Conservation (phyloP, 1,140 invertebrate genomes). For the Penaeus japonicus region DNA sequence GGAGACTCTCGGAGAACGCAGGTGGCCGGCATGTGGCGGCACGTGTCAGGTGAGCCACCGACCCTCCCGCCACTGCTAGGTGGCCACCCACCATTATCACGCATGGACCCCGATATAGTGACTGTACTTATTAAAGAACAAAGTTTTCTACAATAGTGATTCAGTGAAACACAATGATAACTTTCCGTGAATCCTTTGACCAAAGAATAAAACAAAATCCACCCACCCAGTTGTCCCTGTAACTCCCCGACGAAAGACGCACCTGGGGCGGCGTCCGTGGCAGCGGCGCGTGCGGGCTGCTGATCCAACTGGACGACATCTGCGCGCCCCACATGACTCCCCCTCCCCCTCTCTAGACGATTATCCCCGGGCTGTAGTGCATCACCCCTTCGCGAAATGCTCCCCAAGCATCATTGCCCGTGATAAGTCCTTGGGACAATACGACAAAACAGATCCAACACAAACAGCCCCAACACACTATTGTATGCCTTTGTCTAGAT, state of each 20-base stretch:
- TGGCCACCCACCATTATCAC: slow-evolving; percentile 32
- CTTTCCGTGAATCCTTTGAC: too few species aligned
- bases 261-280: not conserved
- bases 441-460: not conserved
- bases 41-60: slow-evolving; percentile 53
- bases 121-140: not conserved
- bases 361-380: slow-evolving; percentile 14
- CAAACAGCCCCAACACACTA: not conserved
- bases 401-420: not conserved
- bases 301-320: slow-evolving; percentile 36
- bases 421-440: not conserved
- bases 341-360: not conserved
- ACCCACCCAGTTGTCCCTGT: too few species aligned
- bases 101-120: slow-evolving; percentile 14
- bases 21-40: slow-evolving; percentile 53
- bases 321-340: slow-evolving; percentile 15
- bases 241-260: too few species aligned
- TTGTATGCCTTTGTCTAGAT: not conserved
- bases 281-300: slow-evolving; percentile 10
- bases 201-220: too few species aligned
- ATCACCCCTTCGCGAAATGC: not conserved
- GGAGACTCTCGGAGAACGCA: slow-evolving; percentile 9
- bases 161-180: too few species aligned
- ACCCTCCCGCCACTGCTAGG: slow-evolving; percentile 37
- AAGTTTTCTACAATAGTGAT: not conserved